phyloP scores from a whole-genome alignment of 1,140 invertebrate genomes.

The Temnothorax nylanderi region DNA sequence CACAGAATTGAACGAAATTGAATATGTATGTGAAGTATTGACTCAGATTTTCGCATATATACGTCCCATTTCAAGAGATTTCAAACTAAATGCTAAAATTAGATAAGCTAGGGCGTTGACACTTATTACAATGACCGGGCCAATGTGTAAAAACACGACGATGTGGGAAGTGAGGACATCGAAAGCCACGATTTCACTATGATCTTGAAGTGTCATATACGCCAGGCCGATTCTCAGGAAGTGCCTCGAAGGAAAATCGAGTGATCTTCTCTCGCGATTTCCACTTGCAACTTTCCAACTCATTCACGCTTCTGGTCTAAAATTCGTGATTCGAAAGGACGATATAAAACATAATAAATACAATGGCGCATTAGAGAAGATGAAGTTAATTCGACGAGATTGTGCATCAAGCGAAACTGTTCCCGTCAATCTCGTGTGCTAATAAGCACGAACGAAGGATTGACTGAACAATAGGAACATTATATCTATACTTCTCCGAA shows the following conservation, averaged over 20 bases:
- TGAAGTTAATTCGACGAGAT: slow-evolving; percentile 48
- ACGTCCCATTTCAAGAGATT: background rate
- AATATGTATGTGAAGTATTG: background rate
- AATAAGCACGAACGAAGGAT: slow-evolving; percentile 44
- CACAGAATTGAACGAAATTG: background rate
- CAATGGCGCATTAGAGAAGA: slow-evolving; percentile 14
- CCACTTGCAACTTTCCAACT: slow-evolving; percentile 35
- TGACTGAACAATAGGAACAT: slow-evolving; percentile 45
- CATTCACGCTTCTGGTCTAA: slow-evolving; percentile 22
- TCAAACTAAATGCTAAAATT: background rate
- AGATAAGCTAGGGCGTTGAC: background rate
- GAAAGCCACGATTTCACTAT: slow-evolving; percentile 43
- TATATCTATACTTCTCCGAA: slow-evolving; percentile 15
- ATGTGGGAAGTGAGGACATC: background rate
- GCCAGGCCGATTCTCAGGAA: slow-evolving; percentile 6
- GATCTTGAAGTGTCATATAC: slow-evolving; percentile 12
- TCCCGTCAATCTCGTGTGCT: slow-evolving; percentile 26
- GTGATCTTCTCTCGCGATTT: slow-evolving; percentile 51
- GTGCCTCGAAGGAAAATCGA: slow-evolving; percentile 16
- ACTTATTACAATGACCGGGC: background rate
- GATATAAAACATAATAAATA: slow-evolving; percentile 49
- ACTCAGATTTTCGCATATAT: background rate
- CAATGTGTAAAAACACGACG: background rate
- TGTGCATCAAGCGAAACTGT: slow-evolving; percentile 27
- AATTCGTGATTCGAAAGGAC: slow-evolving; percentile 27